A percentile compares a stretch with the other conserved stretches of the same genome.
phyloP scores from a whole-genome alignment of 2,113 vertebrate species.

The Microtus ochrogaster region DNA sequence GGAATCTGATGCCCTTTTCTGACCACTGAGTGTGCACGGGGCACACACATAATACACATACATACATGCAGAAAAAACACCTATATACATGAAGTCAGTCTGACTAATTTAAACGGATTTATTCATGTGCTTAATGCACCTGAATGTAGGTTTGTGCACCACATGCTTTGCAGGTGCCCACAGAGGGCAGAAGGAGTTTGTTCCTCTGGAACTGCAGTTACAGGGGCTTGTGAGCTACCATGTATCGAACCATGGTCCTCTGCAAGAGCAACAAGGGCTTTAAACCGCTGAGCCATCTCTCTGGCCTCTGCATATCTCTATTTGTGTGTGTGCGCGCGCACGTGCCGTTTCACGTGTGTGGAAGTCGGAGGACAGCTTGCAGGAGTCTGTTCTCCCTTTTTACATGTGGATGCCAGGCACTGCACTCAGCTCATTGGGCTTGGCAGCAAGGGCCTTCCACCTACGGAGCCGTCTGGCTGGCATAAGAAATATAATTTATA shows the following conservation, averaged over 20 bases:
- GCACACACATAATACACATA: background rate
- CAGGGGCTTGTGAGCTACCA: background rate
- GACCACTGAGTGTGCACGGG: background rate
- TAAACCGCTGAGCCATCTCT: background rate
- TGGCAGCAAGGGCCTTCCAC: background rate
- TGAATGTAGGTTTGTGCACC: background rate
- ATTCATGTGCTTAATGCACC: background rate
- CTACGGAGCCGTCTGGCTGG: background rate
- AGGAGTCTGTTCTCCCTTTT: background rate
- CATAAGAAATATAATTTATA: constrained; percentile 1
- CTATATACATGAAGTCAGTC: background rate
- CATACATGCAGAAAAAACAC: background rate
- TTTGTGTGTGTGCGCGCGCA: background rate
- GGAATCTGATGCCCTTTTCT: background rate
- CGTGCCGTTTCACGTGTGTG: no score
- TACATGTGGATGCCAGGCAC: background rate
- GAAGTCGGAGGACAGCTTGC: background rate
- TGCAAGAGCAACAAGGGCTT: background rate
- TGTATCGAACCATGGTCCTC: background rate
- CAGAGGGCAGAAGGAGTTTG: background rate
- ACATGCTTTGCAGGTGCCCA: background rate
- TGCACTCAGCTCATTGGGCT: background rate
- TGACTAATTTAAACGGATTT: background rate
- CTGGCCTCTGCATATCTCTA: background rate
- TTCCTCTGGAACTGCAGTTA: no score